Conservation (phyloP, 2,888 invertebrate species). For the Glomeris marginata region DNA sequence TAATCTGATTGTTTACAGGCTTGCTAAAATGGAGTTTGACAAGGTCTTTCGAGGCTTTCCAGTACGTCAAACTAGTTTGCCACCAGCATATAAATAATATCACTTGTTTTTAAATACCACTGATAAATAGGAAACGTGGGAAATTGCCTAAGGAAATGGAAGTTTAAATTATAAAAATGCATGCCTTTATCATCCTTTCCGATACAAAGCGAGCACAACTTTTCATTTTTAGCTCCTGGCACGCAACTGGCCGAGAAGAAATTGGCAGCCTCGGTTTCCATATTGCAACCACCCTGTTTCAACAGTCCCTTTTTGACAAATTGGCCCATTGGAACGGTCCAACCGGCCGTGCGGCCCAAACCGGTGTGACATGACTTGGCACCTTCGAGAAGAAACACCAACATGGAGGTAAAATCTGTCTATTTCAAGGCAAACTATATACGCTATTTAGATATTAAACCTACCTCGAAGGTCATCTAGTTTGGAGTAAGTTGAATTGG, state of each 20-base stretch:
- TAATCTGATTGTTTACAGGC: no score
- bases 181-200: background rate
- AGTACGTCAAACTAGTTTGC: no score
- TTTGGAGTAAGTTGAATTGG: conserved; percentile 39
- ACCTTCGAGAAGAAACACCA: conserved; percentile 37
- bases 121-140: no score
- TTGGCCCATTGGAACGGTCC: conserved; percentile 29
- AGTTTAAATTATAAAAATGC: no score
- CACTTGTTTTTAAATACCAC: no score
- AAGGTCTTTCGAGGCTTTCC: no score
- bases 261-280: conserved; percentile 5
- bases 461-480: conserved; percentile 52
- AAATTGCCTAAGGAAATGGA: no score
- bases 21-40: no score
- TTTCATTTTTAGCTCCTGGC: background rate
- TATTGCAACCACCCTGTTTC: background rate
- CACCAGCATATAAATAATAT: no score
- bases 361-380: conserved; percentile 63
- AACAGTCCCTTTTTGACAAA: conserved; percentile 8
- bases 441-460: background rate
- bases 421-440: background rate
- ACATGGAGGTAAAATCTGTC: background rate
- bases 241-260: conserved; percentile 9
- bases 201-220: background rate
- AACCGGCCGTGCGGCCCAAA: conserved; percentile 48